phyloP scores from a whole-genome alignment of 1,140 invertebrate genomes.

The Pygmarrhopalites habei region DNA sequence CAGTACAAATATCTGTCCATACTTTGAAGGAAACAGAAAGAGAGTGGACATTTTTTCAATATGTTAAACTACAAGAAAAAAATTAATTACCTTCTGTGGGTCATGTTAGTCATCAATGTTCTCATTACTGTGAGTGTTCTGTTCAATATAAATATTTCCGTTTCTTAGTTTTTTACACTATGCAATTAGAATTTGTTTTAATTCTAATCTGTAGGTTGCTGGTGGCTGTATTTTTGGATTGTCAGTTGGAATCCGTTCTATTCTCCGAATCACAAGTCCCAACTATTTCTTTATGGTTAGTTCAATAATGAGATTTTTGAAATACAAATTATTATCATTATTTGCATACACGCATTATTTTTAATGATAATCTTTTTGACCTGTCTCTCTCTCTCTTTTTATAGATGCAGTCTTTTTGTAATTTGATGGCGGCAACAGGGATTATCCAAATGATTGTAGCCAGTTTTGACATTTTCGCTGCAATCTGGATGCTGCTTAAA shows the following conservation, averaged over 20 bases:
- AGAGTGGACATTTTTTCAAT: no score
- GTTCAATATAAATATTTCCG: neutral
- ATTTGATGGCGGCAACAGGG: conserved; percentile 19
- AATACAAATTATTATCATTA: neutral
- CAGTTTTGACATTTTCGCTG: conserved; percentile 16
- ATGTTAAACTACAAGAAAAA: no score
- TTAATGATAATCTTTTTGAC: neutral
- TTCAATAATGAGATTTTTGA: neutral
- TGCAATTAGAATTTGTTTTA: neutral
- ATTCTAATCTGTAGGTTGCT: conserved; percentile 3
- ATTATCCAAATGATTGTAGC: conserved; percentile 13
- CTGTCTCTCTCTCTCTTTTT: neutral
- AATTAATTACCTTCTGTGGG: neutral
- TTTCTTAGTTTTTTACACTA: neutral
- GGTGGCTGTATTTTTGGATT: conserved; percentile 18
- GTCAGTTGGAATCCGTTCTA: conserved; percentile 1
- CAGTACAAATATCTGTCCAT: no score
- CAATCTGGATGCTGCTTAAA: conserved; percentile 8
- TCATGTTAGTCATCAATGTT: neutral
- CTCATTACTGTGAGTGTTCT: conserved; percentile 1
- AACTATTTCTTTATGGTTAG: neutral
- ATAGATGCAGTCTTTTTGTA: conserved; percentile 7
- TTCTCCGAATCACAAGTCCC: conserved; percentile 16
- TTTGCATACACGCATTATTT: neutral
- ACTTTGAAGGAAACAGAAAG: no score